Conservation (phyloP, 2,797 vertebrate species). For the Poecilia picta region DNA sequence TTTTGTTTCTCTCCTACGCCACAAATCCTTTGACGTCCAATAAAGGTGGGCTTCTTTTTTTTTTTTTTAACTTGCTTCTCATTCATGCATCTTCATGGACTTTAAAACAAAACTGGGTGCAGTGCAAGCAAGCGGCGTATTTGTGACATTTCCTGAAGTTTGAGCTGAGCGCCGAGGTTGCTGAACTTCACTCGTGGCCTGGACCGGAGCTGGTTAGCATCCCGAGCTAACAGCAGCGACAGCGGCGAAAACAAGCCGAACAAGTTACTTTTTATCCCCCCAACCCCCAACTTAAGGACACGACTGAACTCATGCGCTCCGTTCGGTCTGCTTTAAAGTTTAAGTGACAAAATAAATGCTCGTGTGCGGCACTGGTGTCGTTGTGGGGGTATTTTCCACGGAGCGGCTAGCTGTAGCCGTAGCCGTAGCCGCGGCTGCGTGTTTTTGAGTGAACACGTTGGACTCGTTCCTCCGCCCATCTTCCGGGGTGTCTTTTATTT, state of each 20-base stretch:
- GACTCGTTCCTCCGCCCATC: slow-evolving; percentile 77
- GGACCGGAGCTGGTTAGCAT: slow-evolving; percentile 33
- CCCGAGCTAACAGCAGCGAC: slow-evolving; percentile 33
- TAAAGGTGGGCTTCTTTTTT: slow-evolving; percentile 1
- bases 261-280: background rate
- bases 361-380: background rate
- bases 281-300: background rate
- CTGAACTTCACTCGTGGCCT: slow-evolving; percentile 72
- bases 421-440: slow-evolving; percentile 34
- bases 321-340: background rate
- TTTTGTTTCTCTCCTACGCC: slow-evolving; percentile 45
- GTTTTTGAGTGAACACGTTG: slow-evolving; percentile 75
- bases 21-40: slow-evolving; percentile 36
- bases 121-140: background rate
- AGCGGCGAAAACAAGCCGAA: slow-evolving; percentile 31
- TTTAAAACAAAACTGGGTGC: background rate
- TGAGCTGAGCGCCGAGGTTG: slow-evolving; percentile 17
- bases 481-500: slow-evolving; percentile 77
- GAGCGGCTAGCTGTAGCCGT: slow-evolving; percentile 43
- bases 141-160: slow-evolving; percentile 5
- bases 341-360: background rate
- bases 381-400: slow-evolving; percentile 16
- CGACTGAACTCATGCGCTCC: slow-evolving; percentile 1
- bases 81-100: slow-evolving; percentile 3
- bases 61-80: background rate